These are phyloP conservation scores for Diachasmimorpha longicaudata DNA, from an alignment of 1,140 invertebrate genomes.

Conservation along the genomic window DNA sequence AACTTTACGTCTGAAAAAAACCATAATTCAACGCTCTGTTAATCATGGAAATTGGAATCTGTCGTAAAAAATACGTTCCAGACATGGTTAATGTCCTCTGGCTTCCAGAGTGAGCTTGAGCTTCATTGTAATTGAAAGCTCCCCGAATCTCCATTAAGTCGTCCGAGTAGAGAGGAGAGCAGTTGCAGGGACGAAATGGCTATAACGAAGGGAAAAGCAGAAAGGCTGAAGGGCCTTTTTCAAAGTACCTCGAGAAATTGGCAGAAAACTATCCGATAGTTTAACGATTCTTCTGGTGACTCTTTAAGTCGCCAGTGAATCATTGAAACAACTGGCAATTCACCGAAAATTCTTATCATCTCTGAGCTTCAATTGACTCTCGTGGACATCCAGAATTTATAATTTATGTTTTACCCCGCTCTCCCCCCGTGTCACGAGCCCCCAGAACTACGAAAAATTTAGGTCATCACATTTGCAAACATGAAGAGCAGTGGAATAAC, in stretches of 20 bases:
- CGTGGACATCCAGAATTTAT: background rate
- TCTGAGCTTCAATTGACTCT: background rate
- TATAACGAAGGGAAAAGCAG: background rate
- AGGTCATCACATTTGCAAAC: too few relatives aligned
- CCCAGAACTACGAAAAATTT: constrained; percentile 24
- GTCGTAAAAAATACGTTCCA: constrained; percentile 18
- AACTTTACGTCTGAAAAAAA: background rate
- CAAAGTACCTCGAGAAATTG: background rate
- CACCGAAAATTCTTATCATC: constrained; percentile 13
- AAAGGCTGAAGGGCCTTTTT: background rate
- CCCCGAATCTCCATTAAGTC: constrained; percentile 17
- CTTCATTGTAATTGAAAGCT: constrained; percentile 34
- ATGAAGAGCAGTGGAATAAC: constrained; percentile 27
- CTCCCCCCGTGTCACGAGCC: too few relatives aligned
- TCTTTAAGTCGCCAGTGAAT: background rate
- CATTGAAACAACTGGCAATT: constrained; percentile 1
- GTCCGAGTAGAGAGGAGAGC: constrained; percentile 1
- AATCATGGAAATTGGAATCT: constrained; percentile 24
- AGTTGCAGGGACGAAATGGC: background rate
- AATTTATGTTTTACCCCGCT: too few relatives aligned
- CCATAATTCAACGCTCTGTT: constrained; percentile 16
- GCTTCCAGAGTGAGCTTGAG: constrained; percentile 16
- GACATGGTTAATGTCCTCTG: constrained; percentile 23
- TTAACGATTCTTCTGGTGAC: constrained; percentile 11
- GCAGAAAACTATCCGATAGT: background rate